These are phyloP conservation scores for Herpetotheres cachinnans DNA, from an alignment of 2,113 vertebrate species.

Conservation along the genomic window DNA sequence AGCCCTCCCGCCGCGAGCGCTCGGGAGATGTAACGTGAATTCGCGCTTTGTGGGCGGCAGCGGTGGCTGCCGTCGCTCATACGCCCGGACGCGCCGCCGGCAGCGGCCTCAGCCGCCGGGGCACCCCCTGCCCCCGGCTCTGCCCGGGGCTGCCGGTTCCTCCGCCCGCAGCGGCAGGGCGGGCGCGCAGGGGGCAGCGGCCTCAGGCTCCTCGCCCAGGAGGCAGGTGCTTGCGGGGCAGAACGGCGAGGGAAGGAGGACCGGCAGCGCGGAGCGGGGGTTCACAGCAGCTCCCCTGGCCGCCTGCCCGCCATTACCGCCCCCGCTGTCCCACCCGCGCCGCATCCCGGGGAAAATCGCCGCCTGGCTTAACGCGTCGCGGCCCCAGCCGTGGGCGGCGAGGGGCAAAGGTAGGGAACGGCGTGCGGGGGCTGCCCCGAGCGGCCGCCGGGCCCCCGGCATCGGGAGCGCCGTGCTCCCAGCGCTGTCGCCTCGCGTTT, in stretches of 20 bases:
- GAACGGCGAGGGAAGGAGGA: not conserved
- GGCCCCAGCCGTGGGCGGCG: not conserved
- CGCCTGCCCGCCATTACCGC: not conserved
- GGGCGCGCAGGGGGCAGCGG: not conserved
- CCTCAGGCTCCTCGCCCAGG: not conserved
- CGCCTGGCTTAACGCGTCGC: too few relatives aligned
- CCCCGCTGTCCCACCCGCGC: not conserved
- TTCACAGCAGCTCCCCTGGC: not conserved
- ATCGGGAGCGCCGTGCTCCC: not conserved
- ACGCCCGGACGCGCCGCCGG: not conserved
- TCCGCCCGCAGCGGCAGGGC: not conserved
- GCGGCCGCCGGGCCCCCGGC: not conserved
- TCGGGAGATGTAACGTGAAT: not conserved
- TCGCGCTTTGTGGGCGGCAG: not conserved
- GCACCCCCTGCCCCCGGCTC: not conserved
- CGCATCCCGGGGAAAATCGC: not conserved
- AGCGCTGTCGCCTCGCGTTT: not conserved
- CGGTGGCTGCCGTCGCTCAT: not conserved
- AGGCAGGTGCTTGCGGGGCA: not conserved
- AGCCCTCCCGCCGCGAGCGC: not conserved
- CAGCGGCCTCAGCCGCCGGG: not conserved
- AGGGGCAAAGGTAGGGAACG: not conserved
- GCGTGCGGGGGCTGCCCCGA: not conserved
- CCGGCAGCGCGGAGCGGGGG: not conserved
- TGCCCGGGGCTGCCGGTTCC: not conserved